Percentiles rank a stretch among this genome's conserved stretches.
Conservation (phyloP, 2,888 invertebrate genomes). For the Protonemura montana region DNA sequence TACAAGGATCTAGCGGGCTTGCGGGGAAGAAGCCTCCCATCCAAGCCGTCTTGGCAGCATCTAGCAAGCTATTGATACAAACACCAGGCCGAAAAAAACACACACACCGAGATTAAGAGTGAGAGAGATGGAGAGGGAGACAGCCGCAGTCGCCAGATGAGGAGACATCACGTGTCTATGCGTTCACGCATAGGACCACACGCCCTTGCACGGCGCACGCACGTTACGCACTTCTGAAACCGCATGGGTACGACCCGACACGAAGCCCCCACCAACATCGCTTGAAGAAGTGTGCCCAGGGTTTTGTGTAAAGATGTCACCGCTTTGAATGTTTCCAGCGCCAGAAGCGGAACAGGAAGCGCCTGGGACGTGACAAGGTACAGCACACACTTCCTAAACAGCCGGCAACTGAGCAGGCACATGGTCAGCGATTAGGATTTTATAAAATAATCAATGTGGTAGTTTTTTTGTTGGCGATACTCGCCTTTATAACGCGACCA, state of each 20-base stretch:
- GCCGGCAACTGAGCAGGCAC: no score
- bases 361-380: no score
- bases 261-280: not conserved
- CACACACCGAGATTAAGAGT: no score
- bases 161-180: not conserved
- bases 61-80: no score
- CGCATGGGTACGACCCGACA: not conserved
- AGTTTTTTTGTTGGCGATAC: no score
- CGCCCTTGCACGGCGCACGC: not conserved
- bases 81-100: no score
- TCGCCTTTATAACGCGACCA: not conserved
- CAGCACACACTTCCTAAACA: no score
- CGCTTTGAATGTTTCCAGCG: not conserved
- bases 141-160: not conserved
- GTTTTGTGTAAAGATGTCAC: not conserved
- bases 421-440: not conserved
- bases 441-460: not conserved
- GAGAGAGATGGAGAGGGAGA: no score
- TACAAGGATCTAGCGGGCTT: no score
- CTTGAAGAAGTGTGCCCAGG: not conserved
- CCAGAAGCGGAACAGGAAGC: no score
- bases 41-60: no score
- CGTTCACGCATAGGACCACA: not conserved
- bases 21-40: no score
- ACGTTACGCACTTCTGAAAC: not conserved